A percentile compares a stretch with the other conserved stretches of the same genome.
Evolutionary conservation across 2,113 vertebrate species (phyloP).

Genomic region (Poecile atricapillus): DNA sequence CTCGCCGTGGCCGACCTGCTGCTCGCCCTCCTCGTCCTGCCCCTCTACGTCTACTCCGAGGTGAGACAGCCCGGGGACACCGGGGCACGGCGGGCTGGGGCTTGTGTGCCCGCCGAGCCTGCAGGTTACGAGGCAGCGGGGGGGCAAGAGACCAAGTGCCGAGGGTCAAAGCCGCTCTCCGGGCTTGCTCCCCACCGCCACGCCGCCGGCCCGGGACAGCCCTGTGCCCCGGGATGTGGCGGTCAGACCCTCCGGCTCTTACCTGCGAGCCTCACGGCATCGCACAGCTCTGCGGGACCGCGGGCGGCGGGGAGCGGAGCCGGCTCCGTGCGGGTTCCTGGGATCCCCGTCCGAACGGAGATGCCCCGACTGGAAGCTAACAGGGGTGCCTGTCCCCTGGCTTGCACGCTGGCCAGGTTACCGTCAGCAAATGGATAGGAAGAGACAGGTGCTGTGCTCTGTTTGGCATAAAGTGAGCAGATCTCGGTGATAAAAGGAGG

Average conservation of each 20-base stretch:
- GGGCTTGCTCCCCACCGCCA: not conserved
- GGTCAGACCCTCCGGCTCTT: not conserved
- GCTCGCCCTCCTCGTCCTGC: slow-evolving; percentile 88
- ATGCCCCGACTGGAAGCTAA: not conserved
- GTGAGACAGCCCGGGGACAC: slow-evolving; percentile 61
- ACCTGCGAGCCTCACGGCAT: not conserved
- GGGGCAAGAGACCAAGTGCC: rapidly evolving
- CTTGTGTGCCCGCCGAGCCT: not conserved
- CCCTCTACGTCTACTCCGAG: slow-evolving; percentile 92
- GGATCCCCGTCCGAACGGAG: too few relatives aligned
- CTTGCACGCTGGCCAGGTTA: rapidly evolving
- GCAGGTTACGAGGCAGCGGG: not conserved
- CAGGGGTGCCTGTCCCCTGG: not conserved
- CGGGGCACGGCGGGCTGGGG: too few relatives aligned
- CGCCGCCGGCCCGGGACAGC: too few relatives aligned
- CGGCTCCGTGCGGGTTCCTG: not conserved
- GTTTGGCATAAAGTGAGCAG: not conserved
- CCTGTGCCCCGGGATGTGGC: not conserved
- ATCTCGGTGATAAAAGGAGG: not conserved
- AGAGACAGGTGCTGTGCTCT: not conserved
- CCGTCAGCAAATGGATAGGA: not conserved
- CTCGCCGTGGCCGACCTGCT: slow-evolving; percentile 88
- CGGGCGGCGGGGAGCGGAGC: not conserved
- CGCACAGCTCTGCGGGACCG: not conserved
- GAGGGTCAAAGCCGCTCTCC: not conserved